Conservation (phyloP, 2,888 invertebrate species). For the Seladonia tumulorum region DNA sequence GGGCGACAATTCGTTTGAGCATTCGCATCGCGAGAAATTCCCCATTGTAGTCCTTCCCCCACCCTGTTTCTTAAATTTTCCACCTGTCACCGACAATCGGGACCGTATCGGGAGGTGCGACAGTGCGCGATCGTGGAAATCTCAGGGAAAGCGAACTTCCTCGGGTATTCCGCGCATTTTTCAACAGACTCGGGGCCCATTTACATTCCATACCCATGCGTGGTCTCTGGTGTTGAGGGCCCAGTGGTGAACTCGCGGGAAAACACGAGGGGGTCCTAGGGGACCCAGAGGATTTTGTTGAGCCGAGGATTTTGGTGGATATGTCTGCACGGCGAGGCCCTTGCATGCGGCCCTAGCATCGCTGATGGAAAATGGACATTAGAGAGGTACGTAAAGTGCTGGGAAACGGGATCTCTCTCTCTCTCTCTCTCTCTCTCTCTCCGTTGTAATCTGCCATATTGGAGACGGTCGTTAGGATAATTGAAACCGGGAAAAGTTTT, state of each 20-base stretch:
- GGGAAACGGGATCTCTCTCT: slow-evolving; percentile 13
- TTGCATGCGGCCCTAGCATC: background rate
- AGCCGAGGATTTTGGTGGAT: background rate
- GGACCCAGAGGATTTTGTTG: background rate
- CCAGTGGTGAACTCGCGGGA: slow-evolving; percentile 29
- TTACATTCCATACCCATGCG: slow-evolving; percentile 60
- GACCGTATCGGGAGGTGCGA: background rate
- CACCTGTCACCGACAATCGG: background rate
- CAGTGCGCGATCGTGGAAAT: slow-evolving; percentile 23
- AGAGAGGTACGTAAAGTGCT: slow-evolving; percentile 47
- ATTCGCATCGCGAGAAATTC: slow-evolving; percentile 32
- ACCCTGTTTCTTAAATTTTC: background rate
- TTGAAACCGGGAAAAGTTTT: slow-evolving; percentile 26
- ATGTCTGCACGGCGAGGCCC: slow-evolving; percentile 34
- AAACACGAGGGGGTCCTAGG: background rate
- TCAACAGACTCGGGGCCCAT: slow-evolving; percentile 21
- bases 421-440: background rate
- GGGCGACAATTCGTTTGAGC: slow-evolving; percentile 49
- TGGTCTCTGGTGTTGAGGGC: slow-evolving; percentile 41
- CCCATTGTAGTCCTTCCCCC: background rate
- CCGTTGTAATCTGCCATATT: slow-evolving; percentile 76
- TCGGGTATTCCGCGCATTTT: slow-evolving; percentile 1
- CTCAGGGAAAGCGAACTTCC: background rate
- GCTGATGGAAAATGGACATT: slow-evolving; percentile 64
- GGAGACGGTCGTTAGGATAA: slow-evolving; percentile 61